Evolutionary conservation across 1,140 invertebrate species (phyloP).

Genomic region (Hylaeus volcanicus): DNA sequence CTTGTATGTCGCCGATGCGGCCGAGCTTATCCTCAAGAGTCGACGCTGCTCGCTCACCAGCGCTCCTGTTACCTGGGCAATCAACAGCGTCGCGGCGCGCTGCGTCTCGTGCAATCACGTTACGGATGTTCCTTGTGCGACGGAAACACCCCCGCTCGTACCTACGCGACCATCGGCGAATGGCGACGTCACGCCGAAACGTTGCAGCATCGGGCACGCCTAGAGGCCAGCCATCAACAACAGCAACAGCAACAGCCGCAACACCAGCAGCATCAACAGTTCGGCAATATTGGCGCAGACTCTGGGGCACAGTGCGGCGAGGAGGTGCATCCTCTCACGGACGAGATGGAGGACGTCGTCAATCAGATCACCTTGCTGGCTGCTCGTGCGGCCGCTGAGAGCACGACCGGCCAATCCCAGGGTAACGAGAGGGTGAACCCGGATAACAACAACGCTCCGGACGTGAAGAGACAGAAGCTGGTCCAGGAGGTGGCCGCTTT

Average conservation of each 20-base stretch:
- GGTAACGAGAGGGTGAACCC: constrained; percentile 52
- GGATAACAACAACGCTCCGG: constrained; percentile 77
- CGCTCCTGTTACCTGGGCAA: constrained; percentile 85
- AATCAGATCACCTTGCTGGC: constrained; percentile 90
- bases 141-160: constrained; percentile 79
- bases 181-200: constrained; percentile 86
- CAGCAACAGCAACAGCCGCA: constrained; percentile 63
- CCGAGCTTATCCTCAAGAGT: constrained; percentile 88
- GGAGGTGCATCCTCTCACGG: constrained; percentile 82
- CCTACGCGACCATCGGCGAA: constrained; percentile 82
- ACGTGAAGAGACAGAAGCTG: constrained; percentile 73
- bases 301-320: constrained; percentile 71
- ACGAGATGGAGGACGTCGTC: constrained; percentile 91
- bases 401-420: constrained; percentile 68
- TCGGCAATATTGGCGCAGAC: constrained; percentile 37
- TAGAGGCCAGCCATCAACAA: constrained; percentile 66
- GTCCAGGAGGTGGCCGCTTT: constrained; percentile 75
- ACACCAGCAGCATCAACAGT: constrained; percentile 59
- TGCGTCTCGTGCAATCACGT: constrained; percentile 85
- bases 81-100: constrained; percentile 84
- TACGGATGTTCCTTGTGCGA: constrained; percentile 87
- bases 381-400: constrained; percentile 84
- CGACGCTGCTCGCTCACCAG: constrained; percentile 88
- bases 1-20: constrained; percentile 93
- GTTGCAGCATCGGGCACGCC: constrained; percentile 80